These are phyloP conservation scores for Drosophila serrata DNA, from an alignment of 1,140 invertebrate species.

Conservation along the genomic window DNA sequence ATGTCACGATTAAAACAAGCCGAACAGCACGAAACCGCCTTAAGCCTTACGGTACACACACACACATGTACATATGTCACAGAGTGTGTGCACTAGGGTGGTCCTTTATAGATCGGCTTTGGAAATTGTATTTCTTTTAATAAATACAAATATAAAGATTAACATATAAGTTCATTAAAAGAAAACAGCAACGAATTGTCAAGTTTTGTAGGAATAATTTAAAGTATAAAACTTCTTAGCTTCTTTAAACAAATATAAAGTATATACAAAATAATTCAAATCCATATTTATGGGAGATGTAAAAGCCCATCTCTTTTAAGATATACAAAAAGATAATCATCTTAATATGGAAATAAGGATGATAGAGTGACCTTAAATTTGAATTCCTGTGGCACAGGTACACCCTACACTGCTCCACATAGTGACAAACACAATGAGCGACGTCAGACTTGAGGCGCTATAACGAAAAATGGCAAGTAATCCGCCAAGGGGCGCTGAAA, in stretches of 20 bases:
- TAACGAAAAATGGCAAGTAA: slow-evolving; percentile 64
- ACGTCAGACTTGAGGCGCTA: slow-evolving; percentile 50
- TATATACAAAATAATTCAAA: neutral
- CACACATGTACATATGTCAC: slow-evolving; percentile 16
- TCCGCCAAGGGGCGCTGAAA: slow-evolving; percentile 21
- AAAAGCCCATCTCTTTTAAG: neutral
- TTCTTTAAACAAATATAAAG: neutral
- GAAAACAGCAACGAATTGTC: no score
- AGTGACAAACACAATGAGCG: slow-evolving; percentile 56
- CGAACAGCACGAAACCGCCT: slow-evolving; percentile 38
- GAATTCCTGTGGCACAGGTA: neutral
- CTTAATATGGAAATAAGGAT: neutral
- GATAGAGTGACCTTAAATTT: neutral
- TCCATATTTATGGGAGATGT: neutral
- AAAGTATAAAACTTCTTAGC: neutral
- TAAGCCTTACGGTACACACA: slow-evolving; percentile 30
- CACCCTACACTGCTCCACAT: slow-evolving; percentile 23
- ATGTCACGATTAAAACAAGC: slow-evolving; percentile 56
- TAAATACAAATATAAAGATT: no score
- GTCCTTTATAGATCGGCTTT: neutral
- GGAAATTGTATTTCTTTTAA: neutral
- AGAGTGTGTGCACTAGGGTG: slow-evolving; percentile 7
- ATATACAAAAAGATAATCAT: neutral
- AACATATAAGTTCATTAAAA: no score
- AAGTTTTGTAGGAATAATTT: no score